These are phyloP conservation scores for Daphoenositta chrysoptera DNA, from an alignment of 2,113 vertebrate genomes.

Conservation along the genomic window DNA sequence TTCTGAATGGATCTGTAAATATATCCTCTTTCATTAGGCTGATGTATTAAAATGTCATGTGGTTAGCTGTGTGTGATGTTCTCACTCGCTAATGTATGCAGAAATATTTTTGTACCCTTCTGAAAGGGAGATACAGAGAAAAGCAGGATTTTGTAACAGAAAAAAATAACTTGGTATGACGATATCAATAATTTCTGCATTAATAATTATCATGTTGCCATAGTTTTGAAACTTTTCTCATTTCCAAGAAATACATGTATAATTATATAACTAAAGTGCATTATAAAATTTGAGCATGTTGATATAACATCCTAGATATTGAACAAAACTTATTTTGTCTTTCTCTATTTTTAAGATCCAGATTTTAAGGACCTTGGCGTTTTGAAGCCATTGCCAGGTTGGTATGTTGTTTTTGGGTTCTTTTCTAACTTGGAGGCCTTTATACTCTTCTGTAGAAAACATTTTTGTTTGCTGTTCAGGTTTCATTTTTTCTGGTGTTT, in stretches of 20 bases:
- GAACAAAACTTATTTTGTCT: slow-evolving; percentile 62
- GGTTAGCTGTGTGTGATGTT: background rate
- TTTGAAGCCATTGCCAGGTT: slow-evolving; percentile 96
- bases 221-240: background rate
- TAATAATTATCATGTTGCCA: background rate
- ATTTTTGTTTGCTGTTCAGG: slow-evolving; percentile 66
- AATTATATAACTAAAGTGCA: background rate
- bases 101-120: background rate
- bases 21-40: background rate
- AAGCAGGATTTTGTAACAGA: background rate
- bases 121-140: background rate
- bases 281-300: background rate
- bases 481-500: slow-evolving; percentile 66
- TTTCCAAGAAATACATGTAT: background rate
- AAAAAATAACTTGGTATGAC: background rate
- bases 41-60: background rate
- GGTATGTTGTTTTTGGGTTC: slow-evolving; percentile 71
- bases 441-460: slow-evolving; percentile 52
- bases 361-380: slow-evolving; percentile 96
- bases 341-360: slow-evolving; percentile 88
- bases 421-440: slow-evolving; percentile 2
- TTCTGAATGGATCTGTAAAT: background rate
- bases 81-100: background rate
- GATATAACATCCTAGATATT: background rate
- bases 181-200: background rate